Percentiles rank a stretch among this genome's conserved stretches.
Evolutionary conservation across 1,140 invertebrate species (phyloP).

Genomic region (Mizuhopecten yessoensis): DNA sequence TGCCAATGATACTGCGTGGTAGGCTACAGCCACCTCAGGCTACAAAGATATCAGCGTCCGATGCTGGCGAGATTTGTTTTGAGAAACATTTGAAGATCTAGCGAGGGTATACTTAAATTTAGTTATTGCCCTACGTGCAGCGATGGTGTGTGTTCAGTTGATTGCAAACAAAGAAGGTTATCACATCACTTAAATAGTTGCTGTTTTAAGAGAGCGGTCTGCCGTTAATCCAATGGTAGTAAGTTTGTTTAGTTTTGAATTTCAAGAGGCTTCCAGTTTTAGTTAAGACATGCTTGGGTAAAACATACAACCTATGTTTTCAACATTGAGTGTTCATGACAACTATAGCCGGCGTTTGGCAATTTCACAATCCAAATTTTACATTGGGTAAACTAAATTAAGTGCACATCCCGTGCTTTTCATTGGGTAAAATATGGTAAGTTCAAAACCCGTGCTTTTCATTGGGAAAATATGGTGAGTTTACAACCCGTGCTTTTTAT

Average conservation of each 20-base stretch:
- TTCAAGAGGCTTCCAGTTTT: conserved; percentile 4
- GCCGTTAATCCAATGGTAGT: neutral
- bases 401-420: no score
- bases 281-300: neutral
- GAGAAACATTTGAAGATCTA: neutral
- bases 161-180: neutral
- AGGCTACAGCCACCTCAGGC: no score
- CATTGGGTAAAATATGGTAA: no score
- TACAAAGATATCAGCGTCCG: no score
- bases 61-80: no score
- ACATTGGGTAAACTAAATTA: no score
- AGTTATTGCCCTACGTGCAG: neutral
- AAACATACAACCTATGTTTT: neutral
- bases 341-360: neutral
- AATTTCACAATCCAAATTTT: no score
- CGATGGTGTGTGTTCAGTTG: neutral
- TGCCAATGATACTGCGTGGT: no score
- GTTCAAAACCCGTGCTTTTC: no score
- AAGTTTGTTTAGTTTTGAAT: neutral
- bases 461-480: no score
- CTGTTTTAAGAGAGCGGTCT: neutral
- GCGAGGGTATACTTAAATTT: neutral
- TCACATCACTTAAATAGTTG: neutral
- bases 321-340: neutral
- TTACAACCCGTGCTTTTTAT: no score